Base-by-base conservation (phyloP, 2,888 invertebrate genomes). In the Gastrophysa polygoni region DNA sequence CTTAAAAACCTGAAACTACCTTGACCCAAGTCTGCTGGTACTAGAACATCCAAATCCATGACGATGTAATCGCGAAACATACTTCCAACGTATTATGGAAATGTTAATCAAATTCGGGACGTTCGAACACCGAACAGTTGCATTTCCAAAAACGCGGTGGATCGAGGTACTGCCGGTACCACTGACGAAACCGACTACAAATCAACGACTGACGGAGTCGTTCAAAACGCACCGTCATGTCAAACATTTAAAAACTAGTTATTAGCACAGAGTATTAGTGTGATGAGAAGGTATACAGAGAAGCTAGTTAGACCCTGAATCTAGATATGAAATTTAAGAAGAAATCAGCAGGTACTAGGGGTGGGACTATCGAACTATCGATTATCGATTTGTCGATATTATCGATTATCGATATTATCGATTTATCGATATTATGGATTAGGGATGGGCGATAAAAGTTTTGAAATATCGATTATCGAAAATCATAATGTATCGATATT, bases 51-150 rank as follows among this genome's bases (percentile, higher is more conserved):
- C 68, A 73, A 70, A 64, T 73, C 73, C 73, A 73, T 73, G 51
- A 71, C 68, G 59, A 73, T 69, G 62, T 73, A 73, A 61, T 73
- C 73, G 64, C 73, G 71, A 66, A 71, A 73, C 73, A 73, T 73
- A 47, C 59, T 61, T 59, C 50, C 28, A 34, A 28, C 5, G 10
- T 28, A 24, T 28, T 21, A 24, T 28, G 8, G 5, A 50, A 50
- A 50, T 18, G 24, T 21, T 17, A 46, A 57, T 18, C 20, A 28
- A 10, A 49, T 44, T 34, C 20, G 50, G 29, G 38, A 59, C 29
- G 51, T 51, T 21, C 66, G 60, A 64, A 64, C 63, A 64, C 62
- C 58, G 66, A 58, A 61, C 10, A 2, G 10, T 32, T 32, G 8
- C 32, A 32, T 32, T 32, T 32, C 24, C 32, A 32, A 11, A 7